Evolutionary conservation across 2,797 vertebrate species (phyloP), one percentile per base, ranked within the genome.

Genomic region (Hydrophis major): DNA sequence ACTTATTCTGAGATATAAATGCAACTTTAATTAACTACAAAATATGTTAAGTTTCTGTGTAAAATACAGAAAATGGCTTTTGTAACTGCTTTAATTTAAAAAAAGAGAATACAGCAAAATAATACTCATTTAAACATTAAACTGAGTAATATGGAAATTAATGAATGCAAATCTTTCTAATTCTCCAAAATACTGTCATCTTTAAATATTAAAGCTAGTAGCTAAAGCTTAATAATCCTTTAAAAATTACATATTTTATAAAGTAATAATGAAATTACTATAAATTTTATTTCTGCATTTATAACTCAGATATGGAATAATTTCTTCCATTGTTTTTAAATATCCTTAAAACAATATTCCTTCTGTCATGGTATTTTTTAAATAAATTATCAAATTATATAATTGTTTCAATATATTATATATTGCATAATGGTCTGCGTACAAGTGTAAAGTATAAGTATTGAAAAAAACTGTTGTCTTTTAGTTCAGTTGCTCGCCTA

Each of bases 391-490:
- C 93, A 74, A 94, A 94, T 53, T 18, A 59, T 92, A 1, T 27
- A 22, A 92, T 96, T 91, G 37, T 90, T 95, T 94, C 90, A 89
- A 94, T 57, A 94, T 91, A 59, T 89, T 56, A 4, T 88, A 95
- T 95, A 66, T 93, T 47, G 13, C 86, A 13, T 28, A 94, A 95
- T 95, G n/a, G 74, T 8, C 37, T 83, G 10, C 47, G 42, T 47
- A 47, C 22, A 83, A 83, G 42, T 47, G 94, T 94, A 94, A 95
- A 50, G 50, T 94, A 92, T n/a, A 93, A 90, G 32, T 93, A 59
- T 93, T 93, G 92, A 27, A 0, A 2, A 32, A 88, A 88, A 37
- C 4, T 88, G 27, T 12, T 69, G 3, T 47, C 90, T 92, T 95
- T 94, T 86, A 92, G 25, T 11, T 91, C 53, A 91, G 92, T 13